Conservation (phyloP, 2,888 invertebrate species). For the Malacosoma neustria region DNA sequence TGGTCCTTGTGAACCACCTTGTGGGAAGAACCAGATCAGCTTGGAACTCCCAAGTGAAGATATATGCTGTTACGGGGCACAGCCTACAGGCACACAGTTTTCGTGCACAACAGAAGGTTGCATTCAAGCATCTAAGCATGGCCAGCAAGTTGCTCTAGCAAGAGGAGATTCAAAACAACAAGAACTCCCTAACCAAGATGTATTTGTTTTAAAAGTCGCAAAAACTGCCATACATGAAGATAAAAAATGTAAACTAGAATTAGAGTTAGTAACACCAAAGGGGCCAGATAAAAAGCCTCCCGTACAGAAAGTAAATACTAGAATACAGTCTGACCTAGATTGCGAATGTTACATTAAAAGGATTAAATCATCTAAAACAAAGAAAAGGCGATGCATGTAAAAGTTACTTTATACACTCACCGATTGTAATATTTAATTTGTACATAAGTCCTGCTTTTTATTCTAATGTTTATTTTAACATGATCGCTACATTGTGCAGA, state of each 20-base stretch:
- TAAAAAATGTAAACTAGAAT: slow-evolving; percentile 77
- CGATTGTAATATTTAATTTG: slow-evolving; percentile 1
- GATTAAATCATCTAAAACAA: slow-evolving; percentile 29
- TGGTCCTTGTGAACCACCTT: slow-evolving; percentile 45
- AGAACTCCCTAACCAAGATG: slow-evolving; percentile 68
- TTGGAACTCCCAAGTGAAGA: slow-evolving; percentile 48
- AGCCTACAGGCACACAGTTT: slow-evolving; percentile 50
- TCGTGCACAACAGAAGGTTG: slow-evolving; percentile 65
- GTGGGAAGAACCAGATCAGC: slow-evolving; percentile 61
- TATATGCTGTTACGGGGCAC: slow-evolving; percentile 44
- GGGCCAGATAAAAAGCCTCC: slow-evolving; percentile 73
- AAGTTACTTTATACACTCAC: background rate
- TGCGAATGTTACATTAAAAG: slow-evolving; percentile 44
- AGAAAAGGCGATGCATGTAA: slow-evolving; percentile 20
- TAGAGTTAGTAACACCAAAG: slow-evolving; percentile 80
- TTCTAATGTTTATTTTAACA: slow-evolving; percentile 17
- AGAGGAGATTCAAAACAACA: slow-evolving; percentile 44
- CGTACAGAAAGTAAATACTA: slow-evolving; percentile 41
- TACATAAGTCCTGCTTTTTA: slow-evolving; percentile 8
- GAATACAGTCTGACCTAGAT: slow-evolving; percentile 49
- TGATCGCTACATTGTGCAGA: slow-evolving; percentile 50
- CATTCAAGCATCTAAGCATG: slow-evolving; percentile 41
- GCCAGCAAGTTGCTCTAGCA: slow-evolving; percentile 33
- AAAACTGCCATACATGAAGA: slow-evolving; percentile 78
- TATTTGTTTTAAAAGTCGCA: slow-evolving; percentile 79